Percentiles rank a stretch among this genome's conserved stretches.
phyloP scores from a whole-genome alignment of 1,140 invertebrate genomes.

The Zaprionus tsacasi region DNA sequence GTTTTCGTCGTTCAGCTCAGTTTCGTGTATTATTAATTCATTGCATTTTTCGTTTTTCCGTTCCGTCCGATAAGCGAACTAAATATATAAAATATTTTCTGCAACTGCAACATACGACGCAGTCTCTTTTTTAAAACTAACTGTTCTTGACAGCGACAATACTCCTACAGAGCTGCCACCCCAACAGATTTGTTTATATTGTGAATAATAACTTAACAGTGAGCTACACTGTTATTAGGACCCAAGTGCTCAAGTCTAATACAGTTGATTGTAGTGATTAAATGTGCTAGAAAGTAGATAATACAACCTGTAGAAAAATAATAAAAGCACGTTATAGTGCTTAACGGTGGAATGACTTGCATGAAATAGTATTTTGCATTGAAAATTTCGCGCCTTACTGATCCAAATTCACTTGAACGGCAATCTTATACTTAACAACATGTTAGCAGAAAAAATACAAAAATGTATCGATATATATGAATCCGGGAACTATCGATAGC shows the following conservation, averaged over 20 bases:
- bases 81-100: constrained; percentile 22
- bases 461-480: background rate
- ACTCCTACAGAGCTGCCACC: constrained; percentile 12
- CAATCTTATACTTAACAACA: background rate
- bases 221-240: constrained; percentile 1
- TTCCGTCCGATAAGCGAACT: constrained; percentile 6
- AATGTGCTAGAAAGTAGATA: background rate
- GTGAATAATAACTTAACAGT: constrained; percentile 3
- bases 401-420: background rate
- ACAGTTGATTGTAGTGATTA: background rate
- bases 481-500: background rate
- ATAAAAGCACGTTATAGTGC: background rate
- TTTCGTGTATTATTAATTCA: background rate
- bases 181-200: background rate
- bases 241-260: background rate
- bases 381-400: background rate
- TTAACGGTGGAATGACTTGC: background rate
- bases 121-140: constrained; percentile 21
- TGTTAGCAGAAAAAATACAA: background rate
- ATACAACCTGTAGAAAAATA: background rate
- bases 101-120: constrained; percentile 25
- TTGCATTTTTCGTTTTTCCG: constrained; percentile 11
- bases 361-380: background rate
- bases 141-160: constrained; percentile 22
- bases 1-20: constrained; percentile 1